Evolutionary conservation across 2,888 invertebrate species (phyloP).

Genomic region (Diadromus collaris): DNA sequence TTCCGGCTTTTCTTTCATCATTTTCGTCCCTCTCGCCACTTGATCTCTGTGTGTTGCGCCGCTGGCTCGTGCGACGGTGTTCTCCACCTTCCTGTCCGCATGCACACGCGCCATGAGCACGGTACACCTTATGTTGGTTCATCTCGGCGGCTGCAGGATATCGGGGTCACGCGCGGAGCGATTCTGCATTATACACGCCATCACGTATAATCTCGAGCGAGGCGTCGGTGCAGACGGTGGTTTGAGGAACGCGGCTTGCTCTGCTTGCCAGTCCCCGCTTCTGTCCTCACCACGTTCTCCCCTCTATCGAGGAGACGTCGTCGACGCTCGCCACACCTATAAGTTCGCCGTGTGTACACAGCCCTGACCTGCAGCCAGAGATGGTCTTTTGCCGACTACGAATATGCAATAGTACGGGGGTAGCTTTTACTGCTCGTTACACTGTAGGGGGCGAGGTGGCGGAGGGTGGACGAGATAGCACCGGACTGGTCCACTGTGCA

Average conservation of each 20-base stretch:
- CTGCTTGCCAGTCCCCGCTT: slow-evolving; percentile 4
- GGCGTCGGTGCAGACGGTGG: slow-evolving; percentile 51
- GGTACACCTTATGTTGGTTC: slow-evolving; percentile 3
- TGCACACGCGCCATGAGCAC: neutral
- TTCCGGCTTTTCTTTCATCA: slow-evolving; percentile 10
- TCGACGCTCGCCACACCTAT: slow-evolving; percentile 3
- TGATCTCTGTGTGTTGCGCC: slow-evolving; percentile 21
- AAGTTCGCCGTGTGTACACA: slow-evolving; percentile 13
- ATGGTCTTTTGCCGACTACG: slow-evolving; percentile 21
- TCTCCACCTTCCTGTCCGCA: neutral
- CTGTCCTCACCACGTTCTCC: neutral
- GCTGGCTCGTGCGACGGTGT: neutral
- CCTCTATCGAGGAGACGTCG: slow-evolving; percentile 30
- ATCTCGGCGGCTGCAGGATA: slow-evolving; percentile 56
- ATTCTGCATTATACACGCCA: slow-evolving; percentile 69
- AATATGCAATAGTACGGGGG: slow-evolving; percentile 29
- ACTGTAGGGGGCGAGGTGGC: neutral
- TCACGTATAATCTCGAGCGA: slow-evolving; percentile 66
- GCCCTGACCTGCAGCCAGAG: neutral
- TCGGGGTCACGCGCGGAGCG: slow-evolving; percentile 64
- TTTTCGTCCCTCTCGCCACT: slow-evolving; percentile 19
- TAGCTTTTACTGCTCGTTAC: neutral
- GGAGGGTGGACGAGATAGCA: slow-evolving; percentile 40
- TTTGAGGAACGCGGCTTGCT: slow-evolving; percentile 41
- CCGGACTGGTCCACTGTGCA: slow-evolving; percentile 25